Evolutionary conservation across 2,888 invertebrate species (phyloP).

Genomic region (Leucozona laternaria): DNA sequence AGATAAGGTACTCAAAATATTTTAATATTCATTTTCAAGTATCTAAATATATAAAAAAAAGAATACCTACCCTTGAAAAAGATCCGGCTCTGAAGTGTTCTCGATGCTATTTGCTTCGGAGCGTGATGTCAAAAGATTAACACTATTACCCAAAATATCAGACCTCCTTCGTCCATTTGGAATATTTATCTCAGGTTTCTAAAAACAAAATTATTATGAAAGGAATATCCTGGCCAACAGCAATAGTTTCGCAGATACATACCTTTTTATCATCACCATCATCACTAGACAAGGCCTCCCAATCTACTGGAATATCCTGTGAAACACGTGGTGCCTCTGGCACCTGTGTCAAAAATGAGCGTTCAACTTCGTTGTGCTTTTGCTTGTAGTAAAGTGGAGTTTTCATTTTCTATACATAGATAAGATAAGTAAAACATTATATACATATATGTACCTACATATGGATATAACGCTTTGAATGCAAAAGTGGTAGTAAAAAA

Average conservation of each 20-base stretch:
- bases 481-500: too few relatives aligned
- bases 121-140: conserved; percentile 76
- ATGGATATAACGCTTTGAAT: too few relatives aligned
- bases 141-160: conserved; percentile 78
- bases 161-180: conserved; percentile 65
- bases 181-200: conserved; percentile 80
- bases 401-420: conserved; percentile 89
- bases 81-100: conserved; percentile 82
- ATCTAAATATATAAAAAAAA: background rate
- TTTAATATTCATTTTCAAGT: background rate
- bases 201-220: conserved; percentile 7
- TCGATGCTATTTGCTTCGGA: conserved; percentile 79
- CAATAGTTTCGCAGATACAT: conserved; percentile 4
- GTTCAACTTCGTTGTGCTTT: conserved; percentile 90
- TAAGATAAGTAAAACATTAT: background rate
- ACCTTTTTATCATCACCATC: conserved; percentile 79
- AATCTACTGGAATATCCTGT: conserved; percentile 87
- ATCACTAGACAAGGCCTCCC: conserved; percentile 84
- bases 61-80: conserved; percentile 80
- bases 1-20: background rate
- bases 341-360: conserved; percentile 87
- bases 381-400: conserved; percentile 91
- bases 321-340: conserved; percentile 93
- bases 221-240: background rate
- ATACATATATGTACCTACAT: too few relatives aligned